phyloP scores from a whole-genome alignment of 2,888 invertebrate species.

The Flexamia atlantica region DNA sequence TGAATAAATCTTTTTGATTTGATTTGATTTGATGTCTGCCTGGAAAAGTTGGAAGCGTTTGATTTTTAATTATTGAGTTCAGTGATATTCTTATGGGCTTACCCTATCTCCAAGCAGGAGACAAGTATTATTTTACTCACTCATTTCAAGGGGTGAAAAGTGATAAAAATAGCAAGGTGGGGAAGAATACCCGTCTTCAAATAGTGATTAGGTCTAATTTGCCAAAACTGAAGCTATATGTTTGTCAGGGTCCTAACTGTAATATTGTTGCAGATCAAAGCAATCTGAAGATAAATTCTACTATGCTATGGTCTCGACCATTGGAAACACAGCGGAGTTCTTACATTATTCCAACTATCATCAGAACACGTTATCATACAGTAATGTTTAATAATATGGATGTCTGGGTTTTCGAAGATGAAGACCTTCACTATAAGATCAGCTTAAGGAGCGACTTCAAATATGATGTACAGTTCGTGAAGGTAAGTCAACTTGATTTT shows the following conservation, averaged over 20 bases:
- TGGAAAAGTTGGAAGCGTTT: too few species aligned
- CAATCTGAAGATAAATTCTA: not conserved
- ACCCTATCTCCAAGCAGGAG: too few species aligned
- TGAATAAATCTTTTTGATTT: too few species aligned
- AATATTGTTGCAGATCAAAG: not conserved
- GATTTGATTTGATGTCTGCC: too few species aligned
- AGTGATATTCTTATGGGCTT: too few species aligned
- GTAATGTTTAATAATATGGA: not conserved
- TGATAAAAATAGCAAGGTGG: too few species aligned
- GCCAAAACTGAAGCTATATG: too few species aligned
- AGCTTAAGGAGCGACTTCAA: not conserved
- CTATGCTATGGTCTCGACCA: not conserved
- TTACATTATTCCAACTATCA: not conserved
- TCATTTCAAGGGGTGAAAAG: too few species aligned
- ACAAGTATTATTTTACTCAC: too few species aligned
- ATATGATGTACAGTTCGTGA: constrained; percentile 1
- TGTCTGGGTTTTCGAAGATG: not conserved
- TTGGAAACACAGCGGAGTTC: not conserved
- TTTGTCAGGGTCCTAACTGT: too few species aligned
- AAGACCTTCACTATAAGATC: not conserved
- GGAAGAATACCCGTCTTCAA: too few species aligned
- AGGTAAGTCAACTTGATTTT: not conserved
- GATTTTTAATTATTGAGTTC: too few species aligned
- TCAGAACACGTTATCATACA: not conserved
- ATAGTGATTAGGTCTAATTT: not conserved